Evolutionary conservation across 2,113 vertebrate species (phyloP), one percentile per base, ranked within the genome.

Genomic region (Sceloporus undulatus): DNA sequence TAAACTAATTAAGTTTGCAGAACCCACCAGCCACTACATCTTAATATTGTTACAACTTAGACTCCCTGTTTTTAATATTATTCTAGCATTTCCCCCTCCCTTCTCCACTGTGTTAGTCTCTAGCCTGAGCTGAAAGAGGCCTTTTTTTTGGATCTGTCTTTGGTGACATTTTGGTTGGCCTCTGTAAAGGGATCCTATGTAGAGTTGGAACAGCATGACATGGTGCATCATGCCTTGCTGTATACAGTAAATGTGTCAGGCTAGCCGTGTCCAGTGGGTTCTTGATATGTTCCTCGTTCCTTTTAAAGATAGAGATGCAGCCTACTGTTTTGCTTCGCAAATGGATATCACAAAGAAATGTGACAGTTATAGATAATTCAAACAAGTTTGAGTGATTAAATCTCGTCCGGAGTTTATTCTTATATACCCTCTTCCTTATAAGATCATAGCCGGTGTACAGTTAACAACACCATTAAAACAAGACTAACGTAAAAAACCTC

Each of bases 291-390:
- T 80, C n/a, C 21, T 27, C 10, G 7, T 27, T 29, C 11, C 68
- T 29, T 27, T 71, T 29, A n/a, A 19, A 23, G 38, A 71, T 7
- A 81, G 16, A 82, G 19, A 42, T 82, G 11, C 25, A 0, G 0
- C 74, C 4, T 19, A 16, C 1, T 65, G 29, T 70, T 87, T 75
- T 81, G 34, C 79, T 7, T 23, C 86, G 80, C 83, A 54, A 42
- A 66, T 3, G 38, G 40, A 29, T 74, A 70, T 74, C 29, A 73
- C 21, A 56, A 16, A 34, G 40, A 70, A 54, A 5, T 4, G 48
- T 82, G 21, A 27, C n/a, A n/a, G 19, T 88, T 87, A 54, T 87
- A 25, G 16, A 5, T 59, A 59, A 10, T 59, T 59, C 59, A 62
- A 16, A 62, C n/a, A 16, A 16, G 2, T 3, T 62, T 62, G 59